These are phyloP conservation scores for Cinclus cinclus DNA, from an alignment of 2,113 vertebrate genomes.

Conservation along the genomic window DNA sequence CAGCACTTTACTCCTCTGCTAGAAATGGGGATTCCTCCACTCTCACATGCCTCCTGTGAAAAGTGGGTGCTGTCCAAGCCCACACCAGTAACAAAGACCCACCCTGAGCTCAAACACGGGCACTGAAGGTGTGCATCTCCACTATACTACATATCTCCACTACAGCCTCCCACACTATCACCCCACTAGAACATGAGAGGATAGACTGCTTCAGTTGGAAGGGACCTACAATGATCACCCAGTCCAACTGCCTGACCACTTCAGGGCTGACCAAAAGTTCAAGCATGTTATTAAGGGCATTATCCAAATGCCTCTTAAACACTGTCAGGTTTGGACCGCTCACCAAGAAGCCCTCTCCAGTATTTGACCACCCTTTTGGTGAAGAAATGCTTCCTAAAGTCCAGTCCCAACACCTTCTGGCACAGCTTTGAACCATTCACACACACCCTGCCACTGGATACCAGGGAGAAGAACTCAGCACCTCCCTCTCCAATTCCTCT, in stretches of 20 bases:
- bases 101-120: not conserved
- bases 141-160: not conserved
- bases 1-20: not conserved
- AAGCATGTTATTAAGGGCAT: not conserved
- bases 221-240: not conserved
- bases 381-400: not conserved
- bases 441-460: not conserved
- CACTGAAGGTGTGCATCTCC: not conserved
- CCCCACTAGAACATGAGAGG: not conserved
- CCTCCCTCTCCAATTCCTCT: not conserved
- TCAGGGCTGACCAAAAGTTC: not conserved
- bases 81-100: not conserved
- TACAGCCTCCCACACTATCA: not conserved
- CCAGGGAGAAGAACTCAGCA: not conserved
- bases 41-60: not conserved
- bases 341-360: too few relatives aligned
- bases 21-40: not conserved
- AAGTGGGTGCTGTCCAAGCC: too few relatives aligned
- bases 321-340: not conserved
- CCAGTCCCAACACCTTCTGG: accelerated
- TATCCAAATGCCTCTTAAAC: not conserved
- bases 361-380: not conserved
- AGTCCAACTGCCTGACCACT: not conserved
- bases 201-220: not conserved
- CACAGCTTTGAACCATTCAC: not conserved